Evolutionary conservation across 2,888 invertebrate genomes (phyloP).

Genomic region (Lasioglossum malachurum): DNA sequence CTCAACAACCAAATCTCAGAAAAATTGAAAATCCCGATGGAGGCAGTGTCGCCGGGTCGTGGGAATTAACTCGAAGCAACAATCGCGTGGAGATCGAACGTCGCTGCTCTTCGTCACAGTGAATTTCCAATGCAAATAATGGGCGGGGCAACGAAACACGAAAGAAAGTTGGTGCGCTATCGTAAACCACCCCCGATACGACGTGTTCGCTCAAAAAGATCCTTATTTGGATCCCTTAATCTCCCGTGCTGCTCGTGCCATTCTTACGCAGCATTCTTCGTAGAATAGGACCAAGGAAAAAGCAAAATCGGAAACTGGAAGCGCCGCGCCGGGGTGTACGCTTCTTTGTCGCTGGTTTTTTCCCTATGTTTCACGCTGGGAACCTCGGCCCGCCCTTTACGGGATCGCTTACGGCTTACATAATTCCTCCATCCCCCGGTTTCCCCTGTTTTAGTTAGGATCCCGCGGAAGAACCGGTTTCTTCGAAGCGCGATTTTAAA

Average conservation of each 20-base stretch:
- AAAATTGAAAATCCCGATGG: no score
- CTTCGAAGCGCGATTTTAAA: slow-evolving; percentile 20
- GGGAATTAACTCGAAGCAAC: neutral
- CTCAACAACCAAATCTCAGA: no score
- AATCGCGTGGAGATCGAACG: slow-evolving; percentile 43
- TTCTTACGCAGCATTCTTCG: slow-evolving; percentile 61
- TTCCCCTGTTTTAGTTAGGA: slow-evolving; percentile 45
- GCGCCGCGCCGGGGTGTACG: slow-evolving; percentile 57
- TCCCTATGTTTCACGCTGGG: slow-evolving; percentile 15
- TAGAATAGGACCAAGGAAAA: slow-evolving; percentile 12
- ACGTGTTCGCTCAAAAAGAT: slow-evolving; percentile 44
- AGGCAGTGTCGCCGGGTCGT: no score
- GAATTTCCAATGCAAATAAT: slow-evolving; percentile 49
- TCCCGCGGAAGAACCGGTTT: slow-evolving; percentile 1
- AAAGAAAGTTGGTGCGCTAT: slow-evolving; percentile 47
- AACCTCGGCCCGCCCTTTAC: slow-evolving; percentile 39
- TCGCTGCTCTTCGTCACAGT: slow-evolving; percentile 29
- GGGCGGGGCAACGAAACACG: slow-evolving; percentile 2
- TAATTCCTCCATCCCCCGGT: slow-evolving; percentile 47
- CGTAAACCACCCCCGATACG: slow-evolving; percentile 39
- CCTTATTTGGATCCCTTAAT: slow-evolving; percentile 62
- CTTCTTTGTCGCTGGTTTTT: slow-evolving; percentile 56
- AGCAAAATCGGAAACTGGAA: slow-evolving; percentile 56
- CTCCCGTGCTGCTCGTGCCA: slow-evolving; percentile 34
- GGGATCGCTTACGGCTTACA: slow-evolving; percentile 58